phyloP scores from a whole-genome alignment of 2,888 invertebrate species.

The Oscheius sp. region DNA sequence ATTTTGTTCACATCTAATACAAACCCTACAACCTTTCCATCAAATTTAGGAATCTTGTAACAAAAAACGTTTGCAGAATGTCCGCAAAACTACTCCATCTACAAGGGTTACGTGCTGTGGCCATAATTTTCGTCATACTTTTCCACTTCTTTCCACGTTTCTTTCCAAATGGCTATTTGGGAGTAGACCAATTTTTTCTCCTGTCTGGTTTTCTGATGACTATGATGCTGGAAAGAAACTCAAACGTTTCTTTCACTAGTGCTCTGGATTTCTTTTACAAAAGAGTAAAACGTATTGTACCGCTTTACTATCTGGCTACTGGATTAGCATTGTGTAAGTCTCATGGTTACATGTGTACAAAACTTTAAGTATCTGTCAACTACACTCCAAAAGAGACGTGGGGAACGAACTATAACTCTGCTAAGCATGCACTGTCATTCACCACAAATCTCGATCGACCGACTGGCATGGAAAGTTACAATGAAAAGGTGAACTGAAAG shows the following conservation, averaged over 20 bases:
- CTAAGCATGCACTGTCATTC: neutral
- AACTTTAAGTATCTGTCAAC: neutral
- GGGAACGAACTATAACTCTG: neutral
- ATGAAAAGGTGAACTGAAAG: neutral
- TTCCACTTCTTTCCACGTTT: conserved; percentile 20
- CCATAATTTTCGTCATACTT: conserved; percentile 7
- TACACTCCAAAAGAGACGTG: neutral
- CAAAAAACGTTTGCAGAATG: neutral
- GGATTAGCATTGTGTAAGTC: neutral
- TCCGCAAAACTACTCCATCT: conserved; percentile 8
- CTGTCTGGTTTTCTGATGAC: conserved; percentile 30
- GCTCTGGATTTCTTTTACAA: conserved; percentile 11
- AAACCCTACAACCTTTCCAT: too few relatives aligned
- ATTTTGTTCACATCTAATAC: too few relatives aligned
- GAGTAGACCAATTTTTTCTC: conserved; percentile 30
- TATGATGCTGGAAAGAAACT: conserved; percentile 18
- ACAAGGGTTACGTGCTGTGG: conserved; percentile 12
- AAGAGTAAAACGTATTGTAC: conserved; percentile 13
- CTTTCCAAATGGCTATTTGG: conserved; percentile 27
- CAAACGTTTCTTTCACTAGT: neutral
- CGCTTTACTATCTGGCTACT: conserved; percentile 21
- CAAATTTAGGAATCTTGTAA: too few relatives aligned
- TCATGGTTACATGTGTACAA: neutral
- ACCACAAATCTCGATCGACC: conserved; percentile 7
- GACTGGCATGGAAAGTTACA: neutral